Evolutionary conservation across 2,113 vertebrate genomes (phyloP), one percentile per base, ranked within the genome.

Genomic region (Paramisgurnus dabryanus): DNA sequence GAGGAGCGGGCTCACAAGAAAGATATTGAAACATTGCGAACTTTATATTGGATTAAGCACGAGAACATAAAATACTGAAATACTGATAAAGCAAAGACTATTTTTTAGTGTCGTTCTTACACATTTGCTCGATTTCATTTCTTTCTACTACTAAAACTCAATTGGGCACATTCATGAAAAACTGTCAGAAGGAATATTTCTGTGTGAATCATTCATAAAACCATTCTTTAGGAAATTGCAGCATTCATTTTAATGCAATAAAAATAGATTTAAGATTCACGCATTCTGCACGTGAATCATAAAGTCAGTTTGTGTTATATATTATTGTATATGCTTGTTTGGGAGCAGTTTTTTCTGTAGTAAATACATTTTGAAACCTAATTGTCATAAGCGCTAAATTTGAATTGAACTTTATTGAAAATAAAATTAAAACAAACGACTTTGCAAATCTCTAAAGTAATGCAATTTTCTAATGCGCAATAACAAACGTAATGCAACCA

Each of bases 381-480:
- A 34, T 34, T 34, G 27, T 34, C 2, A 34, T 34, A 34, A 34
- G 27, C 3, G 27, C 27, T 34, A 34, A 34, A 34, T 34, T 34
- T 34, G 27, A 34, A 34, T 34, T 34, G 27, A 34, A 34, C 27
- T 34, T 34, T 34, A 34, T 34, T 34, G 27, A 34, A 34, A 34
- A 34, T 65, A 1, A 66, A 66, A 65, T 66, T 45, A 76, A 41
- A 41, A 75, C 17, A 13, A n/a, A 66, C 3, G 15, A 41, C 34
- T 65, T 47, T 5, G 63, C 74, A 53, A 66, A 76, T 76, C 74
- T 66, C 61, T 17, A 73, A 73, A 43, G 6, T 73, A 27, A 73
- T 45, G 18, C 0, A n/a, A 73, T 73, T 22, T 73, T 73, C n/a
- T n/a, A 43, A 58, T 53, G 18, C 11, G 13, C 40, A 73, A 43